Conservation (phyloP, 37 sponge, comb jelly and placozoan genomes). For the Aplysina aerophoba region DNA sequence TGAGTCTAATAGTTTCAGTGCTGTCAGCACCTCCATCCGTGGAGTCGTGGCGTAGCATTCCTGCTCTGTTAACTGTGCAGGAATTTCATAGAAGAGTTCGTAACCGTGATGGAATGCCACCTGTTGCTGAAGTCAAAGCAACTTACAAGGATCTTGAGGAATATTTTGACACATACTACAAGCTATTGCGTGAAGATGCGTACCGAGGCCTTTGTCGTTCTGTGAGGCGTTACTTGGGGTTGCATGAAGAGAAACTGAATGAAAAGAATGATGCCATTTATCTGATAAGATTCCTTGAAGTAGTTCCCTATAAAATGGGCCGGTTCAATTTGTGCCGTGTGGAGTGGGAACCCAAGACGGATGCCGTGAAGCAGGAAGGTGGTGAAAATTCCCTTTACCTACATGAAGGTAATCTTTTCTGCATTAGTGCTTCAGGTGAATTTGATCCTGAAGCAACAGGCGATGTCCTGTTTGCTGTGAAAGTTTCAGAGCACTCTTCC, state of each 20-base stretch:
- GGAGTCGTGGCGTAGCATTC: conserved; percentile 29
- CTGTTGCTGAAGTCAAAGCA: neutral
- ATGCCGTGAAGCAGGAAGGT: conserved; percentile 14
- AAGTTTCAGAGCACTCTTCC: neutral
- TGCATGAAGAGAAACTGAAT: neutral
- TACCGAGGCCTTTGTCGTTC: neutral
- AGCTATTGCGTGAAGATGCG: conserved; percentile 14
- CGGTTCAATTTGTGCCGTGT: neutral
- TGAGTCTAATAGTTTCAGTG: neutral
- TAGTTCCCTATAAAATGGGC: neutral
- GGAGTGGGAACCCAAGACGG: neutral
- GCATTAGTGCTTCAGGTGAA: conserved; percentile 2
- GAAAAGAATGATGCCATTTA: neutral
- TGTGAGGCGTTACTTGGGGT: neutral
- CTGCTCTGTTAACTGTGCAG: conserved; percentile 10
- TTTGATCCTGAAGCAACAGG: neutral
- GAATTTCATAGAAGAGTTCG: conserved; percentile 22
- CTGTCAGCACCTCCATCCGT: neutral
- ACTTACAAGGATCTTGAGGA: neutral
- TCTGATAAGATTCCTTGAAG: neutral
- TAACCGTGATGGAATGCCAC: neutral
- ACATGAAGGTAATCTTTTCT: conserved; percentile 2
- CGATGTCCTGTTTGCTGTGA: conserved; percentile 13
- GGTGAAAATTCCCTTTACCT: neutral
- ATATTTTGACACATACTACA: conserved; percentile 17